phyloP scores from a whole-genome alignment of 2,888 invertebrate genomes.

The Mythimna ferrago region DNA sequence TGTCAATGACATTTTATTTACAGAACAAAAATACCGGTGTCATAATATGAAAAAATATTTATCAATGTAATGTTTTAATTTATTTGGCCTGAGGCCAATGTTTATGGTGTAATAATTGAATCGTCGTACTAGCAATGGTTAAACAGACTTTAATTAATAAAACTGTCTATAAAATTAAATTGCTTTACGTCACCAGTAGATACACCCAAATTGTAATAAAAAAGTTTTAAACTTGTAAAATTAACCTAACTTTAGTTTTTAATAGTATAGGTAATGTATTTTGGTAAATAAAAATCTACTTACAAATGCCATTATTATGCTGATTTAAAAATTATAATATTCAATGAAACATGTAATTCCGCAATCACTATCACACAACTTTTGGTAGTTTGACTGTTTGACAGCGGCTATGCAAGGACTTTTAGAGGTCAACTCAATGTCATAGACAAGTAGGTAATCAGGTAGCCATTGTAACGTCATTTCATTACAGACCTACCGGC shows the following conservation, averaged over 20 bases:
- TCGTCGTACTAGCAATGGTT: not conserved
- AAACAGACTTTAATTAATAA: not conserved
- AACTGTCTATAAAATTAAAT: not conserved
- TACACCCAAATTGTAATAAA: not conserved
- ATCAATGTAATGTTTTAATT: not conserved
- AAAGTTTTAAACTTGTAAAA: constrained; percentile 8
- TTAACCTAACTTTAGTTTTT: constrained; percentile 42
- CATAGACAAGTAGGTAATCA: constrained; percentile 71
- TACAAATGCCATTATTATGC: constrained; percentile 76
- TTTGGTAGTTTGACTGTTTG: constrained; percentile 66
- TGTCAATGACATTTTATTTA: not conserved
- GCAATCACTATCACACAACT: constrained; percentile 50
- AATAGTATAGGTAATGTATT: not conserved
- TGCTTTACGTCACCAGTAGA: not conserved
- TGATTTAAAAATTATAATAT: constrained; percentile 17
- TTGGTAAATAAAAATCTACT: constrained; percentile 63
- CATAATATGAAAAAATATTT: not conserved
- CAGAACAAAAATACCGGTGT: constrained; percentile 1
- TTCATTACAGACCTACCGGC: constrained; percentile 30
- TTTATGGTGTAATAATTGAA: constrained; percentile 2
- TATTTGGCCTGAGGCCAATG: constrained; percentile 2
- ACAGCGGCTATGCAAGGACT: constrained; percentile 78
- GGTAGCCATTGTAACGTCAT: constrained; percentile 68
- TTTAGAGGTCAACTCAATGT: constrained; percentile 86
- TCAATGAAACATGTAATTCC: constrained; percentile 26